A percentile compares a stretch with the other conserved stretches of the same genome.
Conservation (phyloP, 2,113 vertebrate genomes). For the Dolichallabes microphthalmus region DNA sequence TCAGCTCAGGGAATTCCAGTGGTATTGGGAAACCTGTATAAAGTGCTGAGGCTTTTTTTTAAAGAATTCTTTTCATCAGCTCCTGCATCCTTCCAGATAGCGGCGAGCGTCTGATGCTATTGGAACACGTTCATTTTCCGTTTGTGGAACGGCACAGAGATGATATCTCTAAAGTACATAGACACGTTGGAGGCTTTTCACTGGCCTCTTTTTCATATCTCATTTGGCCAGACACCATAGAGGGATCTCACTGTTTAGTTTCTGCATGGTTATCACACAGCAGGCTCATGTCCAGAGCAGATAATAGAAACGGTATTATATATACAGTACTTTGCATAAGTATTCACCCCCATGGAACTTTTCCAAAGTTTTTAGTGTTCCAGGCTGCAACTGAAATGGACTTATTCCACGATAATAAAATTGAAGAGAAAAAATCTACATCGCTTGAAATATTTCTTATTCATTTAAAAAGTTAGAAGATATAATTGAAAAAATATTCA, state of each 20-base stretch:
- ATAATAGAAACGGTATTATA: background rate
- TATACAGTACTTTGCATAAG: background rate
- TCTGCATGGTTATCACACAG: background rate
- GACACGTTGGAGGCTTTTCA: background rate
- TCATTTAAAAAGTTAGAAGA: background rate
- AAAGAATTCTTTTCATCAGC: slow-evolving; percentile 57
- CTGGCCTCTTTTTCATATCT: background rate
- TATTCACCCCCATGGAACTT: background rate
- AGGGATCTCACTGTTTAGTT: background rate
- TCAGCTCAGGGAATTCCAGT: background rate
- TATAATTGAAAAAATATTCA: background rate
- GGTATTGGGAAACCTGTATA: background rate
- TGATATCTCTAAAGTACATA: slow-evolving; percentile 33
- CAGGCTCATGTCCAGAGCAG: background rate
- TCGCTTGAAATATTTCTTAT: background rate
- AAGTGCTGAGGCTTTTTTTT: slow-evolving; percentile 7
- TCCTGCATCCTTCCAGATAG: slow-evolving; percentile 67
- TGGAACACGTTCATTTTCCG: slow-evolving; percentile 25
- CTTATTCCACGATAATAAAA: background rate
- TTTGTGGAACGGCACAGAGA: slow-evolving; percentile 32
- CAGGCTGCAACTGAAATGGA: background rate
- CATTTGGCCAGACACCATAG: background rate
- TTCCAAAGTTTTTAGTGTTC: background rate
- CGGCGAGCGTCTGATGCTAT: slow-evolving; percentile 27
- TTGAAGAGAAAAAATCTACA: background rate